Conservation (phyloP, 2,113 vertebrate genomes). For the Saccopteryx leptura region DNA sequence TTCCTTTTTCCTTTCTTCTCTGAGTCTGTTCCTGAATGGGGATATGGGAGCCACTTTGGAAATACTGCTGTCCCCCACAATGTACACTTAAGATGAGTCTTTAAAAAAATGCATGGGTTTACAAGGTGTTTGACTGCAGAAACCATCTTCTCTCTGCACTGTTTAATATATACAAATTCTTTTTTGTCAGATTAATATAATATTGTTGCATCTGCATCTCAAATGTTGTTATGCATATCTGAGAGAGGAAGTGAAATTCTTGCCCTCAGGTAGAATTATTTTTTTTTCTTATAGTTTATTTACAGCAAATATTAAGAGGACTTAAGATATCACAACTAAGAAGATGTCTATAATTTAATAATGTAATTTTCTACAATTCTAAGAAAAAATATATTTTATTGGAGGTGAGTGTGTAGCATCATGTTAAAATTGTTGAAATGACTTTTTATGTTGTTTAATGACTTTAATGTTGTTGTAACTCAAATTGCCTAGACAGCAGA, state of each 20-base stretch:
- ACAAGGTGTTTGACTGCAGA: neutral
- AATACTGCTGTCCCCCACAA: neutral
- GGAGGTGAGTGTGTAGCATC: neutral
- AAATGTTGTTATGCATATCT: neutral
- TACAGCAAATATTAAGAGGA: neutral
- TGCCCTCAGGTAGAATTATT: neutral
- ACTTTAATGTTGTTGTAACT: slow-evolving; percentile 2
- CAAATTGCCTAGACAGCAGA: neutral
- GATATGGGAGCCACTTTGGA: neutral
- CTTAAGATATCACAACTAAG: slow-evolving; percentile 14
- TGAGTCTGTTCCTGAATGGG: neutral
- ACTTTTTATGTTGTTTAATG: neutral
- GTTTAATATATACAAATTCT: neutral
- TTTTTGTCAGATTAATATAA: neutral
- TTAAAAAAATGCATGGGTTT: neutral
- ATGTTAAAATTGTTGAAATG: slow-evolving; percentile 25
- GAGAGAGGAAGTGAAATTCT: neutral
- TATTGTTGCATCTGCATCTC: neutral
- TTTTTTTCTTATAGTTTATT: neutral
- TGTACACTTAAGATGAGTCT: neutral
- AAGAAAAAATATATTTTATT: slow-evolving; percentile 29
- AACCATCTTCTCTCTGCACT: neutral
- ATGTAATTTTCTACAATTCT: slow-evolving; percentile 56
- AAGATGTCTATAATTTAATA: neutral
- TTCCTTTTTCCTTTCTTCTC: neutral